These are phyloP conservation scores for Beris chalybata DNA, from an alignment of 2,888 invertebrate genomes.

Conservation along the genomic window DNA sequence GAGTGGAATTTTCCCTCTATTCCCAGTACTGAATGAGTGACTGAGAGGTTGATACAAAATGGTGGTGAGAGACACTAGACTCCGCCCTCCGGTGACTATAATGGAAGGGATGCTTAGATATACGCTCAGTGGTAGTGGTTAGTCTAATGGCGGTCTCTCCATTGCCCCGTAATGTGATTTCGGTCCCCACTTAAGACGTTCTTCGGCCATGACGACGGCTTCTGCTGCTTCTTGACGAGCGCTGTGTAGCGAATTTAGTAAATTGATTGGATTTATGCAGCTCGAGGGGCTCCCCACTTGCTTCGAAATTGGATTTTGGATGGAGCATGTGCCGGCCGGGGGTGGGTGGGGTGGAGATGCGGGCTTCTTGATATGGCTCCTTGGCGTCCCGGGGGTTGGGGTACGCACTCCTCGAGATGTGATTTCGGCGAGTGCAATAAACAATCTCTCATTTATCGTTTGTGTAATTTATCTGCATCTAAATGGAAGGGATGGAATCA, in stretches of 20 bases:
- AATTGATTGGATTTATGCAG: slow-evolving; percentile 38
- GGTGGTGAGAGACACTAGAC: too few species aligned
- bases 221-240: slow-evolving; percentile 19
- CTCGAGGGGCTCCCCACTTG: slow-evolving; percentile 30
- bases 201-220: not conserved
- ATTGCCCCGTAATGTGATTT: not conserved
- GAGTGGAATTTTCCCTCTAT: too few species aligned
- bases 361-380: not conserved
- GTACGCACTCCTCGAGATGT: slow-evolving; percentile 30
- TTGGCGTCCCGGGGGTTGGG: not conserved
- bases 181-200: not conserved
- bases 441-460: slow-evolving; percentile 37
- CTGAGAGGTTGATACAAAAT: too few species aligned
- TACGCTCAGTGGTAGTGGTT: not conserved
- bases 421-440: slow-evolving; percentile 36
- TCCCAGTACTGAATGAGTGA: too few species aligned
- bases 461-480: slow-evolving; percentile 38
- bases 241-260: slow-evolving; percentile 26
- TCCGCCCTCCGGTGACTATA: too few species aligned
- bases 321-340: slow-evolving; percentile 32
- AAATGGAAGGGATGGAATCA: slow-evolving; percentile 35
- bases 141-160: slow-evolving; percentile 14
- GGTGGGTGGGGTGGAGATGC: not conserved
- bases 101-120: too few species aligned
- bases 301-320: slow-evolving; percentile 31